These are phyloP conservation scores for Opisthograptis luteolata DNA, from an alignment of 2,888 invertebrate species.

Conservation along the genomic window DNA sequence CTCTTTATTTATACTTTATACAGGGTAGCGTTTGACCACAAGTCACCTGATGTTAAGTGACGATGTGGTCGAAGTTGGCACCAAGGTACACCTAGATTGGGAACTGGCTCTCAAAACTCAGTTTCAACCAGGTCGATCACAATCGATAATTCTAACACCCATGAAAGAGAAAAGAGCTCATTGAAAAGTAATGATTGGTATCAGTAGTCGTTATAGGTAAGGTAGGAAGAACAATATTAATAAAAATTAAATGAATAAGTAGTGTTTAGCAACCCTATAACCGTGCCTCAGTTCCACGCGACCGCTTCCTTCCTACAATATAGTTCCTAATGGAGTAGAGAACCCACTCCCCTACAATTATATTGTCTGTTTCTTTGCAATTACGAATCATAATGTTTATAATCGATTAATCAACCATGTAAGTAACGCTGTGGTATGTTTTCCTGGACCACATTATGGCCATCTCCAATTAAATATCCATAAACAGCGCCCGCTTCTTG, in stretches of 20 bases:
- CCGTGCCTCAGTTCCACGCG: constrained; percentile 16
- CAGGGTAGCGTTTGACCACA: too few relatives aligned
- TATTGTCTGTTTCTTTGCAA: constrained; percentile 13
- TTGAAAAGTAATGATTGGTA: too few relatives aligned
- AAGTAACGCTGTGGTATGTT: constrained; percentile 2
- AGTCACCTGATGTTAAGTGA: too few relatives aligned
- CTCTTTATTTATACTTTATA: too few relatives aligned
- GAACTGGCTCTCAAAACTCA: too few relatives aligned
- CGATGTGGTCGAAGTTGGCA: too few relatives aligned
- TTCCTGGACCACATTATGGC: not conserved
- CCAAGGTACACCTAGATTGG: too few relatives aligned
- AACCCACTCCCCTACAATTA: constrained; percentile 17
- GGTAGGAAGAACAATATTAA: too few relatives aligned
- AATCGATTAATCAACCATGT: constrained; percentile 5
- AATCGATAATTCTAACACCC: too few relatives aligned
- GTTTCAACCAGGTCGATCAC: too few relatives aligned
- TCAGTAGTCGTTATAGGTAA: too few relatives aligned
- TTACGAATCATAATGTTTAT: constrained; percentile 8
- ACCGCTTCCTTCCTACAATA: constrained; percentile 24
- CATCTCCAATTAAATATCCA: not conserved
- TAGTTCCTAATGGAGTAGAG: constrained; percentile 4
- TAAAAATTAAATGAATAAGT: not conserved
- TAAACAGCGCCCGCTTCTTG: not conserved
- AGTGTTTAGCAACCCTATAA: constrained; percentile 16
- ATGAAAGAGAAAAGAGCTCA: too few relatives aligned